These are phyloP conservation scores for Loris lydekkerianus DNA, from an alignment of 2,797 vertebrate species.

Conservation along the genomic window DNA sequence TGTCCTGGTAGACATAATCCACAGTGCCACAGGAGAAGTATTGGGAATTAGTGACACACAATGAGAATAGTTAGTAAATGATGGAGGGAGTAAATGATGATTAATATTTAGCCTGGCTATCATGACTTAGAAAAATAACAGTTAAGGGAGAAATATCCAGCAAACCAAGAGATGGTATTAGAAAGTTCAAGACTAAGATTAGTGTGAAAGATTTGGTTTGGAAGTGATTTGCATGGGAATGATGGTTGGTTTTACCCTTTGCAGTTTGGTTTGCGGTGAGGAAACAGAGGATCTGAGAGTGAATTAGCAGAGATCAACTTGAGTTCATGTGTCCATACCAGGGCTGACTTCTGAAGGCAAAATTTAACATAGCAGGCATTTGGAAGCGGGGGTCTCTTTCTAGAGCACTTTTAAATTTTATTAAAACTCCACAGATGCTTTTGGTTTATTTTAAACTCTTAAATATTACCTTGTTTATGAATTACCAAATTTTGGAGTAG, in stretches of 20 bases:
- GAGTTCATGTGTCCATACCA: not conserved
- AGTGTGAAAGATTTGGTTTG: not conserved
- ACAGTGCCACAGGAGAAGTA: not conserved
- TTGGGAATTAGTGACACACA: not conserved
- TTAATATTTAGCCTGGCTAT: not conserved
- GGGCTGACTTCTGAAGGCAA: not conserved
- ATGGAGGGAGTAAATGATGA: not conserved
- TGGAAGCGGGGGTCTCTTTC: not conserved
- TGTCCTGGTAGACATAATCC: not conserved
- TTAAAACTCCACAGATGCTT: not conserved
- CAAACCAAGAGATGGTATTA: not conserved
- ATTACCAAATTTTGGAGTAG: constrained; percentile 1
- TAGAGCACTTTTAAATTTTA: not conserved
- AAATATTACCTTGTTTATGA: constrained; percentile 15
- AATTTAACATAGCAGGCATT: not conserved
- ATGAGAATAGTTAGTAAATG: not conserved
- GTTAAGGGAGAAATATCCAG: not conserved
- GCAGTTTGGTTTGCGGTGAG: not conserved
- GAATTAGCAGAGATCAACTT: not conserved
- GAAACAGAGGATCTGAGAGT: not conserved
- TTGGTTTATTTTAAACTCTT: constrained; percentile 53
- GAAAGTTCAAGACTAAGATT: not conserved
- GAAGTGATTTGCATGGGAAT: not conserved
- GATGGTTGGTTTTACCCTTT: not conserved
- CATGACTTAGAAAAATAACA: constrained; percentile 8